Conservation (phyloP, 1,140 invertebrate genomes). For the Zaprionus capensis region DNA sequence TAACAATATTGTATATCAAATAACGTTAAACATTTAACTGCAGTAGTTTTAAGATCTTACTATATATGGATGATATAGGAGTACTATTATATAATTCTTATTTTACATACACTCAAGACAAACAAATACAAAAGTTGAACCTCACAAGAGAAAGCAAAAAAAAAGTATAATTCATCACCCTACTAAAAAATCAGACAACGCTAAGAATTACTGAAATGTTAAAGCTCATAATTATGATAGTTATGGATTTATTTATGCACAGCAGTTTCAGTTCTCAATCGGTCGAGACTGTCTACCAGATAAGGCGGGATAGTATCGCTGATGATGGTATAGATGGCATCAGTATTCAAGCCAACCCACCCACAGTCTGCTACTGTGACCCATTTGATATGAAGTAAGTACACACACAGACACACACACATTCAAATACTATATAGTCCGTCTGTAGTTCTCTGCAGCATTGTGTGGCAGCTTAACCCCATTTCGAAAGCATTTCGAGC, state of each 20-base stretch:
- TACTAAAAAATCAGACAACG: too few species aligned
- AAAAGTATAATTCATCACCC: too few species aligned
- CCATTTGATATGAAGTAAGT: neutral
- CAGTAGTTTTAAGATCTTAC: too few species aligned
- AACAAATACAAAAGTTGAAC: too few species aligned
- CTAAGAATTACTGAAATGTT: neutral
- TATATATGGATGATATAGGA: too few species aligned
- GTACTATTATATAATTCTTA: too few species aligned
- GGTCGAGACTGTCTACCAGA: neutral
- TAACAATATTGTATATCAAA: too few species aligned
- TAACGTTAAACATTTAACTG: too few species aligned
- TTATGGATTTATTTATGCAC: neutral
- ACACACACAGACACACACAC: neutral
- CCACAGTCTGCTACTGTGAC: neutral
- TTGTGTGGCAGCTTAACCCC: slow-evolving; percentile 72
- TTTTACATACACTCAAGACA: too few species aligned
- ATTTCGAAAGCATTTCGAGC: slow-evolving; percentile 56
- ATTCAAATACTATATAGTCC: slow-evolving; percentile 21
- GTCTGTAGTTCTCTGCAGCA: slow-evolving; percentile 46
- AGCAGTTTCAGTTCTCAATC: neutral
- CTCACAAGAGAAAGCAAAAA: too few species aligned
- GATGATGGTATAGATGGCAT: neutral
- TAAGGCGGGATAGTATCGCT: too few species aligned
- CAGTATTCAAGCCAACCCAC: neutral
- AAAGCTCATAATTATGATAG: neutral